Evolutionary conservation across 2,888 invertebrate genomes (phyloP), one percentile per base, ranked within the genome.

Genomic region (Zootermopsis nevadensis): DNA sequence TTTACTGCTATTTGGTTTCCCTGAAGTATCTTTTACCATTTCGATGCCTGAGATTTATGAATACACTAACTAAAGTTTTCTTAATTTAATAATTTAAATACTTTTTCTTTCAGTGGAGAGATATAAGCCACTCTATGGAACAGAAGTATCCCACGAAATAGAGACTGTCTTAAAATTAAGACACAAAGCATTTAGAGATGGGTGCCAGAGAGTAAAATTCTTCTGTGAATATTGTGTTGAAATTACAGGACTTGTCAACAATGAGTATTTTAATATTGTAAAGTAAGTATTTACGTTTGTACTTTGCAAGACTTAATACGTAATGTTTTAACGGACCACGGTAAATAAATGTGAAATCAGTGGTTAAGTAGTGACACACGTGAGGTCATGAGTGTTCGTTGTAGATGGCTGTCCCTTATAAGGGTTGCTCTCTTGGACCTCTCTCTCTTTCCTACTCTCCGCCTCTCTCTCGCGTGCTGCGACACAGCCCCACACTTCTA

Each of bases 251-350:
- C 92, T 94, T 87, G 91, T 94, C 30, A 91, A 92, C 86, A 93
- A 93, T 86, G 94, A 94, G 88, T 94, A 93, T 88, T 95, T 95
- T 86, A 91, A 92, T 67, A 91, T 94, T 85, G 93, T 93, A 1
- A 84, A 84, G 86, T 86, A 80, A 72, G 81, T 42, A 22, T 67
- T 67, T 80, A 27, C 66, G 8, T 15, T 60, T n/a, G n/a, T n/a
- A 35, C 10, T 48, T 48, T 48, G 48, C 48, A 12, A 48, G 15
- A 48, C 10, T 48, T 8, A 48, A 15, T 15, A 48, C 10, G 48
- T 48, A 15, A 48, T n/a, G n/a, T n/a, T n/a, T n/a, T n/a, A n/a
- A n/a, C n/a, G n/a, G n/a, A n/a, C n/a, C n/a, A n/a, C n/a, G n/a
- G n/a, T n/a, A n/a, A n/a, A n/a, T n/a, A n/a, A n/a, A n/a, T n/a